phyloP scores from a whole-genome alignment of 2,888 invertebrate species.

The Nasonia oneida region DNA sequence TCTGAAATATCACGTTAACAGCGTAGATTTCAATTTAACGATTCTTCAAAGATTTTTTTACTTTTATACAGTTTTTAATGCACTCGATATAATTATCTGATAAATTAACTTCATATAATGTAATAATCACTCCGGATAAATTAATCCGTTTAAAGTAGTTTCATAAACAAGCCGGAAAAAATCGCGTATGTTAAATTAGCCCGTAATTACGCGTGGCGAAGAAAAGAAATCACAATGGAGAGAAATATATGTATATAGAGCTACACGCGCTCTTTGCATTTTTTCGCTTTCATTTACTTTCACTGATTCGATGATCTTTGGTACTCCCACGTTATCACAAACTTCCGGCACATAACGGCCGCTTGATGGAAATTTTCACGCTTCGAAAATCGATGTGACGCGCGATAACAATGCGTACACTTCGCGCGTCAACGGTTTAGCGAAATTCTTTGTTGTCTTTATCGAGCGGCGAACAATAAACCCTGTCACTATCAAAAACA shows the following conservation, averaged over 20 bases:
- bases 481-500: not conserved
- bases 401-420: constrained; percentile 20
- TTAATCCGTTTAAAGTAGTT: constrained; percentile 1
- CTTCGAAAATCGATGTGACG: constrained; percentile 8
- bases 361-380: constrained; percentile 21
- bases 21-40: not conserved
- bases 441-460: not conserved
- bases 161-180: not conserved
- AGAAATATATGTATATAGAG: constrained; percentile 16
- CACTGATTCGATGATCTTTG: constrained; percentile 54
- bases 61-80: not conserved
- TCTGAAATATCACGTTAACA: not conserved
- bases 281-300: constrained; percentile 57
- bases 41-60: not conserved
- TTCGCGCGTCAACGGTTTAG: constrained; percentile 3
- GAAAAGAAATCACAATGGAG: constrained; percentile 45
- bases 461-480: not conserved
- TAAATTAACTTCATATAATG: not conserved
- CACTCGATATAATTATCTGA: constrained; percentile 1
- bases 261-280: constrained; percentile 35
- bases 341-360: not conserved
- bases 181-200: constrained; percentile 33
- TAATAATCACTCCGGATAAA: not conserved
- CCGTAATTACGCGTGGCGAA: constrained; percentile 28
- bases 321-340: constrained; percentile 47